Evolutionary conservation across 2,888 invertebrate genomes (phyloP).

Genomic region (Pyrochroa serraticornis): DNA sequence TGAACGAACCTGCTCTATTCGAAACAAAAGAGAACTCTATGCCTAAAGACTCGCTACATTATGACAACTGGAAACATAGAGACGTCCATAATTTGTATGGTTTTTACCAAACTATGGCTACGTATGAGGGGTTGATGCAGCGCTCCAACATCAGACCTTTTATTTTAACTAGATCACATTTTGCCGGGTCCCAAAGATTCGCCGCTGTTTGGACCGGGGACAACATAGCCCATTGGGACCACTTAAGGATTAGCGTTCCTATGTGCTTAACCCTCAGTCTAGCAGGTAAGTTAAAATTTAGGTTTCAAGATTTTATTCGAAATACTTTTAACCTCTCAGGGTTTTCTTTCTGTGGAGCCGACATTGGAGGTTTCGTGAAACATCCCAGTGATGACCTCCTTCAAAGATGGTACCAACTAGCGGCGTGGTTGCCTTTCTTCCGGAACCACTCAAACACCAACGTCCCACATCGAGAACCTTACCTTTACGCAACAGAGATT

Average conservation of each 20-base stretch:
- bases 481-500: conserved; percentile 79
- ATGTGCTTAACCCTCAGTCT: conserved; percentile 76
- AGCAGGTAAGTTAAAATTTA: not conserved
- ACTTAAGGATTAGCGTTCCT: conserved; percentile 81
- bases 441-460: conserved; percentile 95
- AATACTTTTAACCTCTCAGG: conserved; percentile 69
- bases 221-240: conserved; percentile 91
- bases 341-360: conserved; percentile 90
- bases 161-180: conserved; percentile 85
- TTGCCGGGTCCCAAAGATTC: conserved; percentile 89
- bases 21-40: conserved; percentile 83
- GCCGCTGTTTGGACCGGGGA: conserved; percentile 98
- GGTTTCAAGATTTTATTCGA: conserved; percentile 61
- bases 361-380: conserved; percentile 95
- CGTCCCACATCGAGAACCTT: conserved; percentile 93
- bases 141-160: conserved; percentile 81
- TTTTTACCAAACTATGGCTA: conserved; percentile 62
- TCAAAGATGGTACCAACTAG: conserved; percentile 74
- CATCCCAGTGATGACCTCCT: conserved; percentile 89
- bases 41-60: conserved; percentile 88
- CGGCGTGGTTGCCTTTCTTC: conserved; percentile 91
- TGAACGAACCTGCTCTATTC: conserved; percentile 99
- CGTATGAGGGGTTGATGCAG: conserved; percentile 65
- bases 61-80: conserved; percentile 79
- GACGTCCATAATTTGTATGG: conserved; percentile 96